Percentiles rank a stretch among this genome's conserved stretches.
These are phyloP conservation scores for Drosophila emarginata DNA, from an alignment of 2,888 invertebrate species.

Conservation along the genomic window DNA sequence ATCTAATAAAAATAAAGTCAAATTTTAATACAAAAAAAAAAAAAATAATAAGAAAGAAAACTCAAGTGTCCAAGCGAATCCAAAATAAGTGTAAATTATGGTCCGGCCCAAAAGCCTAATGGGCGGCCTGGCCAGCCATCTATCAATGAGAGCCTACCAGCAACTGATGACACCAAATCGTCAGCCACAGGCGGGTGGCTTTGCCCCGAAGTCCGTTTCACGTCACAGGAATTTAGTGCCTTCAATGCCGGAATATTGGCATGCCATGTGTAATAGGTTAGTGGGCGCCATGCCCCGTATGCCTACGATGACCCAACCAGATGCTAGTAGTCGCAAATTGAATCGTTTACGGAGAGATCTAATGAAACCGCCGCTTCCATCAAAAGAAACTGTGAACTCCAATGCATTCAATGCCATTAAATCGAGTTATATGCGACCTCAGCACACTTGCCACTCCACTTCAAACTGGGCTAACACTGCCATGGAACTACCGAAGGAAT, in stretches of 20 bases:
- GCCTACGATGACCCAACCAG: slow-evolving; percentile 27
- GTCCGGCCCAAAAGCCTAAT: slow-evolving; percentile 39
- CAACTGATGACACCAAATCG: slow-evolving; percentile 1
- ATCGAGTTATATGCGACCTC: not conserved
- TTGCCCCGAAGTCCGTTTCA: not conserved
- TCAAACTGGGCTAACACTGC: not conserved
- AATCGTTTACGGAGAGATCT: slow-evolving; percentile 41
- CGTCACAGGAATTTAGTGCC: not conserved
- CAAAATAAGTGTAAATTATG: slow-evolving; percentile 30
- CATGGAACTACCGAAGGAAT: not conserved
- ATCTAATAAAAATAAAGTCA: slow-evolving; percentile 1
- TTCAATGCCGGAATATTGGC: slow-evolving; percentile 31
- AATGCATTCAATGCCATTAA: not conserved
- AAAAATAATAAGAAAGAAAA: not conserved
- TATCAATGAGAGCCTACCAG: slow-evolving; percentile 39
- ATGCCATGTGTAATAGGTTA: slow-evolving; percentile 34
- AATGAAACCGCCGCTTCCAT: slow-evolving; percentile 18
- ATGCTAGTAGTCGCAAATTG: slow-evolving; percentile 34
- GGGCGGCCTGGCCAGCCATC: slow-evolving; percentile 31
- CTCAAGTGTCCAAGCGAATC: not conserved
- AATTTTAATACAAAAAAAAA: not conserved
- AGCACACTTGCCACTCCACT: not conserved
- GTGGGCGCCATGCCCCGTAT: slow-evolving; percentile 37
- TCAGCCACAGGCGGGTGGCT: slow-evolving; percentile 17
- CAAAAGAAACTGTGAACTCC: not conserved